Evolutionary conservation across 2,797 vertebrate genomes (phyloP).

Genomic region (Macroramphosus scolopax): DNA sequence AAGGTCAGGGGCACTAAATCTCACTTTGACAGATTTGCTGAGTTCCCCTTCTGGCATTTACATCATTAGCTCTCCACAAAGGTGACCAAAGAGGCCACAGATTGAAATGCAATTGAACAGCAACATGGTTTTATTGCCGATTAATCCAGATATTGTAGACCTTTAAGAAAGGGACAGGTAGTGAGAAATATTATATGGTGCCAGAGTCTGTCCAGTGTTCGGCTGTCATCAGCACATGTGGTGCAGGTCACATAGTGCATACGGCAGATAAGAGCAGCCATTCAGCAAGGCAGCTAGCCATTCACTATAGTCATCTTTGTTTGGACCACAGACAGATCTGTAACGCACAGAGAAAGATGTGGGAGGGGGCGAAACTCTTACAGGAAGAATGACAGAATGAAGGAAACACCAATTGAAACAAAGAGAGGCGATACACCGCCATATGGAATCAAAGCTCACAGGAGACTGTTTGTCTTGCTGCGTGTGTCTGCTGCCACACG

Average conservation of each 20-base stretch:
- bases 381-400: conserved; percentile 45
- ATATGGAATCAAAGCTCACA: conserved; percentile 55
- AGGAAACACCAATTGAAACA: conserved; percentile 37
- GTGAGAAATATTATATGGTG: conserved; percentile 60
- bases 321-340: conserved; percentile 55
- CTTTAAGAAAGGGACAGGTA: conserved; percentile 61
- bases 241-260: conserved; percentile 59
- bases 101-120: conserved; percentile 6
- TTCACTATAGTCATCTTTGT: conserved; percentile 71
- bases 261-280: conserved; percentile 67
- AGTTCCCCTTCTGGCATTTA: conserved; percentile 14
- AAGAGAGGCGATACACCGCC: conserved; percentile 35
- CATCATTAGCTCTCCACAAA: background rate
- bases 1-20: conserved; percentile 38
- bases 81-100: background rate
- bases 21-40: conserved; percentile 16
- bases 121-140: conserved; percentile 22
- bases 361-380: conserved; percentile 39
- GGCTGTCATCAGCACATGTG: conserved; percentile 75
- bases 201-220: conserved; percentile 52
- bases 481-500: too few species aligned
- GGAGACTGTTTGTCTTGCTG: conserved; percentile 45
- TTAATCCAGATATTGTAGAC: conserved; percentile 27
- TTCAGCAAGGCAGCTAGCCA: conserved; percentile 56
- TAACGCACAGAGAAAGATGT: conserved; percentile 51